These are phyloP conservation scores for Caenorhabditis sp. DNA, from an alignment of 2,888 invertebrate genomes.

Conservation along the genomic window DNA sequence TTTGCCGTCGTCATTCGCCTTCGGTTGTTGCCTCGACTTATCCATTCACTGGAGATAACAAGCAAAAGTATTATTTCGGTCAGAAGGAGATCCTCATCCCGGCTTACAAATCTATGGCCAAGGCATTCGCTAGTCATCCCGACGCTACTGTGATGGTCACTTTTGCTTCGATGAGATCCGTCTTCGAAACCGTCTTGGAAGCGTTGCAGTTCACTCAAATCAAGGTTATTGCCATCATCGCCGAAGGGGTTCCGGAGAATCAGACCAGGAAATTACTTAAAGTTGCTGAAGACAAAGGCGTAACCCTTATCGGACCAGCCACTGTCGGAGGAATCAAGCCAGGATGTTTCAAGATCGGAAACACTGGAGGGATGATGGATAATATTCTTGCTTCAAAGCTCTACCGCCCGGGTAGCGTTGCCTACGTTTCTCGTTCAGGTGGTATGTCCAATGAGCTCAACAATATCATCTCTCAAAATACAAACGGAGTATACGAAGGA, in stretches of 20 bases:
- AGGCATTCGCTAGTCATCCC: conserved; percentile 95
- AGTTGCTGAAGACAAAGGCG: conserved; percentile 88
- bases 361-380: conserved; percentile 99
- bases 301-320: conserved; percentile 90
- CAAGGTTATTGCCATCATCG: conserved; percentile 96
- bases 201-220: conserved; percentile 92
- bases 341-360: conserved; percentile 96
- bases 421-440: conserved; percentile 97
- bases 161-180: conserved; percentile 97
- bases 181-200: conserved; percentile 96
- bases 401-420: conserved; percentile 96
- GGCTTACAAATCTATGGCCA: conserved; percentile 97
- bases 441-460: conserved; percentile 99
- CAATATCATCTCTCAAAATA: conserved; percentile 96
- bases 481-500: conserved; percentile 89
- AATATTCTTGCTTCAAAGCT: conserved; percentile 97
- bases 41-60: conserved; percentile 96
- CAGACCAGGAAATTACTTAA: conserved; percentile 94
- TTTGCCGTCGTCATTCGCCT: conserved; percentile 92
- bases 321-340: conserved; percentile 96
- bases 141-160: conserved; percentile 96
- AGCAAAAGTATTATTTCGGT: conserved; percentile 99
- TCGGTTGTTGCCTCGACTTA: conserved; percentile 95
- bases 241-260: conserved; percentile 99
- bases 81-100: conserved; percentile 87